Conservation (phyloP, 2,888 invertebrate species). For the Platycnemis pennipes region DNA sequence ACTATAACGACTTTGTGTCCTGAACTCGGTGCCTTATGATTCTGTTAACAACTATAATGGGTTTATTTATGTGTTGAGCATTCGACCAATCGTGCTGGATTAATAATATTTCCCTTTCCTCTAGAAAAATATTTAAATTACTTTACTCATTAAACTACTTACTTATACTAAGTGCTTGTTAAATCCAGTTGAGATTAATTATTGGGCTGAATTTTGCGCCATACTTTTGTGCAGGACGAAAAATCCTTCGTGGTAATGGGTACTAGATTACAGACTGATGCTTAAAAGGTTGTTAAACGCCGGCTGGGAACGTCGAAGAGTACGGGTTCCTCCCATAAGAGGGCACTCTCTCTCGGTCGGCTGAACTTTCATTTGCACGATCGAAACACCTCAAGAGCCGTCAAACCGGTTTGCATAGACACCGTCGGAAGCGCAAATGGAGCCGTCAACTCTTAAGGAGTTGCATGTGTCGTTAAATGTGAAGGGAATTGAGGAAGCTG, state of each 20-base stretch:
- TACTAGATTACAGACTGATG: neutral
- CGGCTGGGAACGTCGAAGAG: neutral
- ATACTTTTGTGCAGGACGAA: no score
- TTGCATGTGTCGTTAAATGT: slow-evolving; percentile 6
- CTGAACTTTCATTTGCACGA: neutral
- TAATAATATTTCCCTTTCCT: no score
- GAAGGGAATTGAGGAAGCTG: neutral
- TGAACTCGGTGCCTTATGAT: no score
- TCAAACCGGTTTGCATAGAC: slow-evolving; percentile 23
- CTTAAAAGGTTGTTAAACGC: neutral
- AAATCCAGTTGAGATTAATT: no score
- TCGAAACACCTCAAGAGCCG: slow-evolving; percentile 22
- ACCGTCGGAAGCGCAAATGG: slow-evolving; percentile 11
- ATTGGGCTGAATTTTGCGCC: no score
- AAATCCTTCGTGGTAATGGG: neutral
- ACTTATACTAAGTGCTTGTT: no score
- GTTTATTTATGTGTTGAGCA: no score
- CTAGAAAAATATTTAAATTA: no score
- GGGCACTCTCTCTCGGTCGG: neutral
- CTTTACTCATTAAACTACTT: no score
- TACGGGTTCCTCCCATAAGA: neutral
- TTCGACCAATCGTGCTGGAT: no score
- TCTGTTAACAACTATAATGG: no score
- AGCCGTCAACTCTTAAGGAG: neutral
- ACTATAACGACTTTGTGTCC: no score